Conservation (phyloP, 2,113 vertebrate species). For the Campylomormyrus tamandua region DNA sequence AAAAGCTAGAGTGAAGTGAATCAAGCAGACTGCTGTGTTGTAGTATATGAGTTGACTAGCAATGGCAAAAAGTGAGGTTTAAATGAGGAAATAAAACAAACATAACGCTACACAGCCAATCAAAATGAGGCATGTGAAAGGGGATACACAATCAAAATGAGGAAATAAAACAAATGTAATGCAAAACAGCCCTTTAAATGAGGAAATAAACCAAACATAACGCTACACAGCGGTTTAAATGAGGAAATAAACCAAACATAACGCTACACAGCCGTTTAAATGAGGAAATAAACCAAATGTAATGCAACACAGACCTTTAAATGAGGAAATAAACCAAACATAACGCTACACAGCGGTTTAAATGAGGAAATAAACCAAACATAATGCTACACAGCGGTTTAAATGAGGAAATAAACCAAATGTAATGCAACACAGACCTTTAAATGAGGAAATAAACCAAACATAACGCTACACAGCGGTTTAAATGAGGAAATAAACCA, state of each 20-base stretch:
- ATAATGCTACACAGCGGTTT: not conserved
- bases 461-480: no score
- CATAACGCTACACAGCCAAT: not conserved
- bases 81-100: not conserved
- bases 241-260: no score
- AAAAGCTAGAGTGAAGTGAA: no score
- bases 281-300: not conserved
- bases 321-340: not conserved
- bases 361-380: not conserved
- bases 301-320: not conserved
- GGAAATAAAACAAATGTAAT: not conserved
- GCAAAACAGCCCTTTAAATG: not conserved
- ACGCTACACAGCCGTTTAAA: not conserved
- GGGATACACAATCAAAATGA: no score
- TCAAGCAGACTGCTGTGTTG: no score
- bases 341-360: not conserved
- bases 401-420: not conserved
- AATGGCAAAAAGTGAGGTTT: no score
- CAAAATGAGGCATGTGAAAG: no score
- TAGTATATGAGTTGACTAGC: no score
- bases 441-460: not conserved
- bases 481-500: no score
- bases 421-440: not conserved
- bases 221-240: not conserved
- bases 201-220: not conserved